phyloP scores from a whole-genome alignment of 1,140 invertebrate genomes.

The Euura saliciscinereae region DNA sequence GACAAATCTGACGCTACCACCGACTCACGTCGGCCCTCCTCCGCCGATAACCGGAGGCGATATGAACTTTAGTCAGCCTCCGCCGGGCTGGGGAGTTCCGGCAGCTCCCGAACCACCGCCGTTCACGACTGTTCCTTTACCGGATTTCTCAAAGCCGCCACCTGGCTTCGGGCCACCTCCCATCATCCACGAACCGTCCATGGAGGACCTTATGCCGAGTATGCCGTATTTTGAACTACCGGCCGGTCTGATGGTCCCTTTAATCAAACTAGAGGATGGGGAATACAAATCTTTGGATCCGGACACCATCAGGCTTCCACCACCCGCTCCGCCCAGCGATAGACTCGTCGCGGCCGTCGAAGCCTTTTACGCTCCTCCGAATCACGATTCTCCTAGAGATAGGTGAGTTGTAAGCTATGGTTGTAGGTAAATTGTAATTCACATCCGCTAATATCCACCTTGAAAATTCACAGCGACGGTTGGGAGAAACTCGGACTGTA shows the following conservation, averaged over 20 bases:
- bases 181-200: constrained; percentile 52
- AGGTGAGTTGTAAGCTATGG: constrained; percentile 66
- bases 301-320: constrained; percentile 86
- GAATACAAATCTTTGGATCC: constrained; percentile 91
- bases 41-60: constrained; percentile 44
- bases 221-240: constrained; percentile 96
- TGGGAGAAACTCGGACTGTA: constrained; percentile 97
- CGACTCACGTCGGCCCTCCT: constrained; percentile 34
- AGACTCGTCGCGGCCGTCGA: constrained; percentile 90
- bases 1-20: constrained; percentile 26
- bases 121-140: constrained; percentile 64
- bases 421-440: neutral
- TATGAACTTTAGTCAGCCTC: constrained; percentile 65
- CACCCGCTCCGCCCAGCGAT: constrained; percentile 92
- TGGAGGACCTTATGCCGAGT: constrained; percentile 83
- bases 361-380: constrained; percentile 92
- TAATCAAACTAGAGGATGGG: constrained; percentile 91
- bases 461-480: constrained; percentile 76
- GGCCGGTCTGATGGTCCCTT: constrained; percentile 92
- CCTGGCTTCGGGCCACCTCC: constrained; percentile 74
- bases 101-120: constrained; percentile 46
- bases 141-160: constrained; percentile 85
- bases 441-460: constrained; percentile 8
- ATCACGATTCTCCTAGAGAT: constrained; percentile 92
- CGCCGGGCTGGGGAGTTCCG: constrained; percentile 56